Evolutionary conservation across 2,888 invertebrate species (phyloP), one percentile per base, ranked within the genome.

Genomic region (Platerodrilus igneus): DNA sequence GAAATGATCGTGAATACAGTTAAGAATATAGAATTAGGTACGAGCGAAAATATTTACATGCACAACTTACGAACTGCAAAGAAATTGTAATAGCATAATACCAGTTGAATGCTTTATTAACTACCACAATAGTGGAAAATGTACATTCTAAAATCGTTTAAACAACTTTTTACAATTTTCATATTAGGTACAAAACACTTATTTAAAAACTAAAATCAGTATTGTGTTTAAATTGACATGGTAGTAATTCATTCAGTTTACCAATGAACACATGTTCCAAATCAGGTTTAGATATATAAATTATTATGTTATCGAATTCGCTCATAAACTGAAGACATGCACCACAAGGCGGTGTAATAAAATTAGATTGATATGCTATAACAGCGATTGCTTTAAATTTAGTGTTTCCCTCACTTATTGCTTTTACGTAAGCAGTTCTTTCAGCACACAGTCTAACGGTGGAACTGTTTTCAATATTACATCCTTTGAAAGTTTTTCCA

Each of bases 401-500:
- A 2, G 61, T 70, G 48, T 83, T 77, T 0, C 95, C 95, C 48
- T 86, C 83, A 35, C 88, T 83, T 1, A 96, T 79, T 0, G 94
- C 94, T 59, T 85, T 87, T 1, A 76, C 78, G 1, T 90, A 72
- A 0, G 94, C 95, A 1, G 83, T 78, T 26, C 92, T 74, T 65
- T 97, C 96, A 0, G 96, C 97, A 68, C 96, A 97, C 27, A 88
- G 77, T 1, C 80, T 68, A 1, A 86, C 79, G 0, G 87, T 78
- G 0, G 90, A 81, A 0, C 80, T 77, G 64, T 91, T 97, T 68
- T 99, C 97, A 10, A 97, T 81, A 62, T 99, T 99, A 61, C 91
- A 92, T 2, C 95, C 95, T 37, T 75, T 73, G 39, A 75, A 74
- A 40, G 84, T 75, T 1, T 69, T 71, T 2, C 83, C 87, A 50